These are phyloP conservation scores for Pachyseris speciosa DNA, from an alignment of 64 coral and sea anemone species.

Conservation along the genomic window DNA sequence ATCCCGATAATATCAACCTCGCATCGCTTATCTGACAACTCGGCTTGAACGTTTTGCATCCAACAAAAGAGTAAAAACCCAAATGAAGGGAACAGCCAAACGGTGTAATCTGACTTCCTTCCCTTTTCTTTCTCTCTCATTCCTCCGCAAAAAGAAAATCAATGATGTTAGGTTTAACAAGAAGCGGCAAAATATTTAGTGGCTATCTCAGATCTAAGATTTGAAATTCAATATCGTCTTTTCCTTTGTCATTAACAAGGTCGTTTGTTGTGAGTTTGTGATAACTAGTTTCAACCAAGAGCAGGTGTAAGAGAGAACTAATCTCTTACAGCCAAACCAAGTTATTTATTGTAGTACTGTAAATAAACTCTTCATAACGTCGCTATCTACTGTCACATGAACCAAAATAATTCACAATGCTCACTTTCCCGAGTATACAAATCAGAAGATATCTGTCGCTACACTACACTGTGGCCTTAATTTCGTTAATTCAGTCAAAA, in stretches of 20 bases:
- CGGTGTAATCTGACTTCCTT: neutral
- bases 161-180: too few relatives aligned
- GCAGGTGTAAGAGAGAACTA: neutral
- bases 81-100: neutral
- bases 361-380: conserved; percentile 33
- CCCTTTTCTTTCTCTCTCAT: too few relatives aligned
- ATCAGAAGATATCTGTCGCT: neutral
- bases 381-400: neutral
- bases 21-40: too few relatives aligned
- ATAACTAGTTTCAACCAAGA: conserved; percentile 14
- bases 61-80: neutral
- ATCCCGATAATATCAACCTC: neutral
- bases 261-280: conserved; percentile 24
- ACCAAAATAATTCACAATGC: neutral
- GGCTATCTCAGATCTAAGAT: neutral
- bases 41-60: too few relatives aligned
- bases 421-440: neutral
- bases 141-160: too few relatives aligned
- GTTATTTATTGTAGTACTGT: conserved; percentile 2
- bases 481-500: neutral
- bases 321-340: neutral
- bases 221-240: conserved; percentile 11
- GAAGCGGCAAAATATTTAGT: neutral
- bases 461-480: neutral
- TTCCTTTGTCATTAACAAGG: conserved; percentile 3